Evolutionary conservation across 2,113 vertebrate species (phyloP).

Genomic region (Osmerus mordax): DNA sequence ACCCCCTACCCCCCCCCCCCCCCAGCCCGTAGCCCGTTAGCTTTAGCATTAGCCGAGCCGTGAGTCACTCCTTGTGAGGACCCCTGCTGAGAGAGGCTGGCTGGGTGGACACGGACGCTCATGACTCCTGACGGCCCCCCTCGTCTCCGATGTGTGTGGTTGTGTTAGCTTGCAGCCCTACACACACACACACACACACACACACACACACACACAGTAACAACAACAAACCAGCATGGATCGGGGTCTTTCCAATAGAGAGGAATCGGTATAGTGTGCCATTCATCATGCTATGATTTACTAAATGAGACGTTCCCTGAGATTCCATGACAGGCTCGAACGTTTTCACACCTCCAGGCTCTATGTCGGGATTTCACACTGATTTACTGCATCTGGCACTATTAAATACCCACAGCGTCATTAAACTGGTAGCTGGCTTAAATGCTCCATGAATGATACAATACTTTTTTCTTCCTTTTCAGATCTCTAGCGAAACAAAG

Average conservation of each 20-base stretch:
- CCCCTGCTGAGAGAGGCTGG: conserved; percentile 13
- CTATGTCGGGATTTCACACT: no score
- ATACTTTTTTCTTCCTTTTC: no score
- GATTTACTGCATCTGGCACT: no score
- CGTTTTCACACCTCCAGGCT: no score
- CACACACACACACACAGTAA: conserved; percentile 5
- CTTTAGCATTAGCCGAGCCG: background rate
- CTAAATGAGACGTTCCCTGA: no score
- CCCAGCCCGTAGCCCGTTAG: conserved; percentile 11
- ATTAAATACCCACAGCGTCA: no score
- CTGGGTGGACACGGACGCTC: background rate
- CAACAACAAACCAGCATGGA: conserved; percentile 5
- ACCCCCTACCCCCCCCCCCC: background rate
- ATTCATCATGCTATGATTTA: no score
- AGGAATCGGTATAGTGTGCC: no score
- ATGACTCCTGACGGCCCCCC: background rate
- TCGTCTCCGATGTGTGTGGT: conserved; percentile 2
- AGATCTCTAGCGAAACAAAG: no score
- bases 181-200: conserved; percentile 16
- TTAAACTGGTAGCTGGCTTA: no score
- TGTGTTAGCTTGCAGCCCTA: conserved; percentile 4
- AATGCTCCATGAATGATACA: no score
- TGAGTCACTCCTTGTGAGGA: background rate
- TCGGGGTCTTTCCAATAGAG: background rate
- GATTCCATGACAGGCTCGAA: no score